phyloP scores from a whole-genome alignment of 2,113 vertebrate species.

The Tonatia bakeri region DNA sequence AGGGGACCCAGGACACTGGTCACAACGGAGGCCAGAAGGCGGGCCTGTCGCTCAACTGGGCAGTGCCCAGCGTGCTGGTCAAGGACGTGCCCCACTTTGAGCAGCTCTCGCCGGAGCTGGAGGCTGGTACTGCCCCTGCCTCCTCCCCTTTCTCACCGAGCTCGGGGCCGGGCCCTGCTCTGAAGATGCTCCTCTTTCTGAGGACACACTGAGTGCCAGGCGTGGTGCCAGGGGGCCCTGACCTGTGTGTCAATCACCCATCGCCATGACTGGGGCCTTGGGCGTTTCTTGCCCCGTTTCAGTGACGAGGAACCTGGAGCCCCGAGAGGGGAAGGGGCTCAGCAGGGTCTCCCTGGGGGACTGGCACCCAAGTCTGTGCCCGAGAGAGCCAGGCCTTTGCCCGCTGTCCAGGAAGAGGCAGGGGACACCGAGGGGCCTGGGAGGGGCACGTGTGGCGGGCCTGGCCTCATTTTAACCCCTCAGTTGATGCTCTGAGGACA shows the following conservation, averaged over 20 bases:
- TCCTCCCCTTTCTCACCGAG: accelerated
- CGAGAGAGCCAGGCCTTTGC: no score
- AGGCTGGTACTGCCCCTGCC: constrained; percentile 37
- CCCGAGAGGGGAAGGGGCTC: neutral
- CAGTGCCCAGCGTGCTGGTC: neutral
- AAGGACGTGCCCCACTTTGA: neutral
- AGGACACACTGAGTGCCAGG: neutral
- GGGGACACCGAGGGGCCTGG: neutral
- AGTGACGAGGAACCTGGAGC: neutral
- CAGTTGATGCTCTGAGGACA: accelerated
- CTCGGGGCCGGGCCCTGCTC: neutral
- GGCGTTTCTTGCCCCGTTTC: neutral
- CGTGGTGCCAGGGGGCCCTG: neutral
- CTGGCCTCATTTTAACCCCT: neutral
- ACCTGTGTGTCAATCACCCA: neutral
- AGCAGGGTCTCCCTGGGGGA: neutral
- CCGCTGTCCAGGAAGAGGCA: no score
- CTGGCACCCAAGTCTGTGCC: neutral
- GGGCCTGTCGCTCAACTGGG: neutral
- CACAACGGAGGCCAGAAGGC: accelerated
- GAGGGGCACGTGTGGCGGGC: neutral
- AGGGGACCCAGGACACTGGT: neutral
- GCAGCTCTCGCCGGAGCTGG: constrained; percentile 43
- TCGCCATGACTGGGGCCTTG: accelerated
- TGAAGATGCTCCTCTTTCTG: accelerated